Base-by-base conservation (phyloP, 2,888 invertebrate species). In the Stenoptilia bipunctidactyla region DNA sequence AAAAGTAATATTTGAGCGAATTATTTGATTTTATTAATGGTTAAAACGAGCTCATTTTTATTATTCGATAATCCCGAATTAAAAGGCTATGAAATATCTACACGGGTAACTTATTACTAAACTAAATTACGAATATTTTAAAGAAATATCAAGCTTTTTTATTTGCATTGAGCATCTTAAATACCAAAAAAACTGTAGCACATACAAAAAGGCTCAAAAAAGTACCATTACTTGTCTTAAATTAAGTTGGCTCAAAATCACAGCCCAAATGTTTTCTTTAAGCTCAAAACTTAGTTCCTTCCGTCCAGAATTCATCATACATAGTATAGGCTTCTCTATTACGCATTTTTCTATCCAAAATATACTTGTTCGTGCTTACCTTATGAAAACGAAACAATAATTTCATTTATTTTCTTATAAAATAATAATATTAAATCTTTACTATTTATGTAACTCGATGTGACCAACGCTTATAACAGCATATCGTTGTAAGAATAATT, bases 391-490 rank as follows among this genome's bases (percentile, higher is more conserved):
- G n/a, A n/a, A 30, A 30, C 4, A 12, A 8, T 30, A 30, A 30
- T 30, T 30, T 9, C n/a, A 30, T 2, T 12, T 30, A n/a, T 30
- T n/a, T 30, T 35, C 41, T 41, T 4, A 30, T 30, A 30, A 3
- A 30, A n/a, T 6, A 25, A 25, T 25, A 6, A 5, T 6, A 6
- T 9, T 25, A 30, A 30, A 4, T 30, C n/a, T 30, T 12, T 30
- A 30, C n/a, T n/a, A n/a, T 8, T 8, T 30, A 30, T 30, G 4
- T 30, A 30, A 9, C 30, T 67, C 56, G 63, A 71, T 58, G 60
- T 65, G 82, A 83, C 82, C 82, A 82, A 82, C 73, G 79, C 82
- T 83, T 80, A 61, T 56, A 66, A 69, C 72, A 70, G 80, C 82
- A 82, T 82, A 82, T 82, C 79, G 76, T 66, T 73, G 47, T 74